Evolutionary conservation across 2,888 invertebrate species (phyloP), one percentile per base, ranked within the genome.

Genomic region (Epinotia bilunana): DNA sequence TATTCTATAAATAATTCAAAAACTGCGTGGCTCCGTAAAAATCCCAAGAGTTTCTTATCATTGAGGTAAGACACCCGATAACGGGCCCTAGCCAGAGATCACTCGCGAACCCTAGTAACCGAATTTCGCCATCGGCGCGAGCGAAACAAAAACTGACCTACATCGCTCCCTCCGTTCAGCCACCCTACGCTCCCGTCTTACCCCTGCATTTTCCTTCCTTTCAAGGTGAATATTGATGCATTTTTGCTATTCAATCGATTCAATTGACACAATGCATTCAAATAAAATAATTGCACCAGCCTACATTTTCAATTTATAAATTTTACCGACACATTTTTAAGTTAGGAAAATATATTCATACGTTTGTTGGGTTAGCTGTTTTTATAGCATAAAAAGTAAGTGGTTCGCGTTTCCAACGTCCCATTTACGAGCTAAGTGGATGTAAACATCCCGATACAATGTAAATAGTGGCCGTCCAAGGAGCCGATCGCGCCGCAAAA

Each of bases 131-230:
- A 65, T 87, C 88, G 90, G 90, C 91, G 73, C 68, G 73, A 65
- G 93, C 92, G 91, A 91, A 93, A 93, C 94, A 93, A 94, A 93
- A 94, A 92, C 92, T 93, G 94, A 94, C 94, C 94, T 93, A 94
- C 90, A 92, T 93, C 84, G 90, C 91, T 90, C 93, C 93, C 92
- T 88, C 88, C 88, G 93, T 93, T 93, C 93, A 92, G 83, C 92
- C 92, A 93, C 93, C 93, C 93, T 92, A 85, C 85, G 85, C 90
- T 87, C 90, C 90, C 83, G 80, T 83, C 81, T 82, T 84, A 81
- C 79, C 79, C 77, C 77, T 88, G 90, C 90, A 90, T 88, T 90
- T 89, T 88, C 86, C 74, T 89, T 87, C 84, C 87, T 87, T 87
- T 90, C 87, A 88, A 91, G 88, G 88, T 88, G 86, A 88, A 81